These are phyloP conservation scores for Daphoenositta chrysoptera DNA, from an alignment of 2,113 vertebrate genomes.

Conservation along the genomic window DNA sequence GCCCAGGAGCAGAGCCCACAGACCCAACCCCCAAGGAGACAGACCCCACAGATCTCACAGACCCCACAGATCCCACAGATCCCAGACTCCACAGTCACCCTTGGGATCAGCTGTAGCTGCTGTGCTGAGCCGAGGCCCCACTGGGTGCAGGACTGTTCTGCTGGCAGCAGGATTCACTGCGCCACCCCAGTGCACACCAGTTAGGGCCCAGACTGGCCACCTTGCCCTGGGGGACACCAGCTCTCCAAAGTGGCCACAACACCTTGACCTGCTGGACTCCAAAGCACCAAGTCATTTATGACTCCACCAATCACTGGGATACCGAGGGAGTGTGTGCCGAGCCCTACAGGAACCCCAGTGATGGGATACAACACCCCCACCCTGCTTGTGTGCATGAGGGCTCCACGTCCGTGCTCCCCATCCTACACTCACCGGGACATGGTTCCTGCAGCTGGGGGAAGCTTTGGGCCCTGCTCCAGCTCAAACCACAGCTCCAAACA, in stretches of 20 bases:
- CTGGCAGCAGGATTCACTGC: background rate
- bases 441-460: background rate
- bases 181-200: background rate
- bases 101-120: background rate
- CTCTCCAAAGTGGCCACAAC: background rate
- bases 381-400: background rate
- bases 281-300: background rate
- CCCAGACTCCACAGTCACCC: background rate
- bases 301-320: background rate
- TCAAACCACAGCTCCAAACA: background rate
- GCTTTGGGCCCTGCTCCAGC: background rate
- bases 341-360: background rate
- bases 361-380: too few species aligned
- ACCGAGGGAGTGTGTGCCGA: background rate
- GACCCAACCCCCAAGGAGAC: background rate
- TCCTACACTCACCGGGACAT: accelerated
- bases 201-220: background rate
- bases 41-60: background rate
- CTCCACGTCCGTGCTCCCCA: background rate
- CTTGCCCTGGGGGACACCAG: background rate
- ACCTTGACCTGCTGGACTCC: background rate
- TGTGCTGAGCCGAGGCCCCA: background rate
- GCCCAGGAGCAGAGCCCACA: background rate
- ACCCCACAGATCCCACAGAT: background rate
- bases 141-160: background rate